Evolutionary conservation across 2,797 vertebrate genomes (phyloP).

Genomic region (Micrastur ruficollis): DNA sequence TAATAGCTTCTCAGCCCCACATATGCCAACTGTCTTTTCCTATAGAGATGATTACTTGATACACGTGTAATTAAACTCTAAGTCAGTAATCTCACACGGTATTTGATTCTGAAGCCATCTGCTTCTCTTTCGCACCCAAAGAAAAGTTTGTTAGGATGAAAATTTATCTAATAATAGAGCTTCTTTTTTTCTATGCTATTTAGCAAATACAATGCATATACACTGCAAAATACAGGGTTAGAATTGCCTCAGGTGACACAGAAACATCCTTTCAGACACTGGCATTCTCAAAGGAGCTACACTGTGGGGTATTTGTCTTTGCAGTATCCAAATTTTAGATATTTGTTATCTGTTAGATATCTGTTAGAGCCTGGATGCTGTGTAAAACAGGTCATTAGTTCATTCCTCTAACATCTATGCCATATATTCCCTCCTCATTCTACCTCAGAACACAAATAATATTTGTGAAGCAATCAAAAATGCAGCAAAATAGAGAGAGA

Average conservation of each 20-base stretch:
- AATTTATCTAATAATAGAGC: not conserved
- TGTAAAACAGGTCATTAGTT: not conserved
- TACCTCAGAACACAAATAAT: not conserved
- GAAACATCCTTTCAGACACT: not conserved
- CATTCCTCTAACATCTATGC: not conserved
- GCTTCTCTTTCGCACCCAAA: not conserved
- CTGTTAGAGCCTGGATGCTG: not conserved
- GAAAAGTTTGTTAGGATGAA: not conserved
- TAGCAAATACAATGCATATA: not conserved
- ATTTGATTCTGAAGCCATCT: not conserved
- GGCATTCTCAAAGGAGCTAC: not conserved
- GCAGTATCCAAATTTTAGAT: not conserved
- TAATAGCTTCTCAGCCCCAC: not conserved
- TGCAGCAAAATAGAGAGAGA: not conserved
- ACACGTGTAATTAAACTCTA: not conserved
- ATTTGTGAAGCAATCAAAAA: not conserved
- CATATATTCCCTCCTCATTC: not conserved
- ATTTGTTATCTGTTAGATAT: too few relatives aligned
- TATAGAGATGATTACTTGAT: not conserved
- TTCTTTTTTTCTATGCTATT: not conserved
- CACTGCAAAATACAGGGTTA: not conserved
- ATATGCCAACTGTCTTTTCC: not conserved
- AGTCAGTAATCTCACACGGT: not conserved
- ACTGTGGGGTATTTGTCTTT: not conserved
- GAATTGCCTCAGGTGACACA: not conserved